These are phyloP conservation scores for Synanthedon andrenaeformis DNA, from an alignment of 2,888 invertebrate genomes.

Conservation along the genomic window DNA sequence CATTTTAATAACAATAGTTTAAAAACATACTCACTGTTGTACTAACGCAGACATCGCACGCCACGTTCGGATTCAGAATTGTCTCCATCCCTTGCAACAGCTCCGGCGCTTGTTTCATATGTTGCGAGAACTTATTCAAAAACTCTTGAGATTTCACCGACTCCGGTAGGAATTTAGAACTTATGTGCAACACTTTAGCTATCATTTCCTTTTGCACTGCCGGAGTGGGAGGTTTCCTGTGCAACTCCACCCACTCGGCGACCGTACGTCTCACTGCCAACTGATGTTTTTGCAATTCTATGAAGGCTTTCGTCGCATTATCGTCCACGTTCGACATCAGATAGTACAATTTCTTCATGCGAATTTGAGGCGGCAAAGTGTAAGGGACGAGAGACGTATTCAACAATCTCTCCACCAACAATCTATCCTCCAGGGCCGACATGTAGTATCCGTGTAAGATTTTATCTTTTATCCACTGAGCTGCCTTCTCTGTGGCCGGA, in stretches of 20 bases:
- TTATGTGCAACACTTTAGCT: slow-evolving; percentile 75
- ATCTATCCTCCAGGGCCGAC: slow-evolving; percentile 89
- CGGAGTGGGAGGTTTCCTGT: slow-evolving; percentile 76
- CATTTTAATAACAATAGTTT: no score
- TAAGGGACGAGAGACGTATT: slow-evolving; percentile 97
- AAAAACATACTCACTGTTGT: slow-evolving; percentile 74
- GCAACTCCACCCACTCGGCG: slow-evolving; percentile 88
- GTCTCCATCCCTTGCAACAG: slow-evolving; percentile 85
- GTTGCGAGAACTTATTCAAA: slow-evolving; percentile 82
- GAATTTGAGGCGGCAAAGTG: slow-evolving; percentile 83
- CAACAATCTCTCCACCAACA: slow-evolving; percentile 90
- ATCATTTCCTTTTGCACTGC: slow-evolving; percentile 81
- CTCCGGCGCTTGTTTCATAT: slow-evolving; percentile 79
- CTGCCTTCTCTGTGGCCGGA: slow-evolving; percentile 84
- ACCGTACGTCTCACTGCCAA: slow-evolving; percentile 85
- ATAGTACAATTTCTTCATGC: slow-evolving; percentile 94
- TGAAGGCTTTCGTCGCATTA: slow-evolving; percentile 85
- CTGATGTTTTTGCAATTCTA: slow-evolving; percentile 94
- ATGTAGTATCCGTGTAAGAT: slow-evolving; percentile 89
- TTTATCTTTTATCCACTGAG: slow-evolving; percentile 97
- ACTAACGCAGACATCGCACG: slow-evolving; percentile 94
- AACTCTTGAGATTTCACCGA: slow-evolving; percentile 92
- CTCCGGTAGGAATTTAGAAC: slow-evolving; percentile 87
- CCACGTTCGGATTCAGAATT: slow-evolving; percentile 89
- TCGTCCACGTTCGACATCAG: slow-evolving; percentile 94